phyloP scores from a whole-genome alignment of 2,888 invertebrate species.

The Balanococcus diminutus region DNA sequence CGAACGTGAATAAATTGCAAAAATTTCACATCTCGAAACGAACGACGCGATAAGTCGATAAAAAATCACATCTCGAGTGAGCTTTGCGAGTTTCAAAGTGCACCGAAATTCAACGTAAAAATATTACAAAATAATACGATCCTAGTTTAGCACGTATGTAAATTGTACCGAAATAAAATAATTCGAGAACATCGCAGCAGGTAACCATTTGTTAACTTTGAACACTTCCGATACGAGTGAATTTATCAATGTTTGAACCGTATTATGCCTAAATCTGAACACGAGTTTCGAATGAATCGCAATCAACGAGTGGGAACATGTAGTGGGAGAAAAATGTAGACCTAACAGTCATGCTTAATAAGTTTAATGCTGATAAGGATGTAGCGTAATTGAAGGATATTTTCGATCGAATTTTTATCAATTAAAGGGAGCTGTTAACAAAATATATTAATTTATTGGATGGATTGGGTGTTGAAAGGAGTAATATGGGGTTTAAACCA shows the following conservation, averaged over 20 bases:
- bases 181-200: background rate
- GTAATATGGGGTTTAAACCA: background rate
- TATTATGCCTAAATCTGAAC: constrained; percentile 4
- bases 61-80: background rate
- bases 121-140: background rate
- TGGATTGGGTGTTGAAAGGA: background rate
- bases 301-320: constrained; percentile 35
- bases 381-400: no score
- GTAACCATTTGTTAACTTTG: background rate
- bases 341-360: constrained; percentile 46
- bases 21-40: background rate
- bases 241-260: constrained; percentile 10
- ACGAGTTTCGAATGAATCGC: background rate
- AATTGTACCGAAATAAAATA: background rate
- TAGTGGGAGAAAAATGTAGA: constrained; percentile 49
- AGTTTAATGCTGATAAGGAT: background rate
- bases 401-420: no score
- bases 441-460: no score
- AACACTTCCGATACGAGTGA: constrained; percentile 7
- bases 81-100: background rate
- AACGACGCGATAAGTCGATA: background rate
- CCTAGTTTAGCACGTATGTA: background rate
- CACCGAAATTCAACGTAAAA: background rate
- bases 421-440: no score
- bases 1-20: background rate